A percentile compares a stretch with the other conserved stretches of the same genome.
phyloP scores from a whole-genome alignment of 23 tunicate genomes.

The Ascidia mentula region DNA sequence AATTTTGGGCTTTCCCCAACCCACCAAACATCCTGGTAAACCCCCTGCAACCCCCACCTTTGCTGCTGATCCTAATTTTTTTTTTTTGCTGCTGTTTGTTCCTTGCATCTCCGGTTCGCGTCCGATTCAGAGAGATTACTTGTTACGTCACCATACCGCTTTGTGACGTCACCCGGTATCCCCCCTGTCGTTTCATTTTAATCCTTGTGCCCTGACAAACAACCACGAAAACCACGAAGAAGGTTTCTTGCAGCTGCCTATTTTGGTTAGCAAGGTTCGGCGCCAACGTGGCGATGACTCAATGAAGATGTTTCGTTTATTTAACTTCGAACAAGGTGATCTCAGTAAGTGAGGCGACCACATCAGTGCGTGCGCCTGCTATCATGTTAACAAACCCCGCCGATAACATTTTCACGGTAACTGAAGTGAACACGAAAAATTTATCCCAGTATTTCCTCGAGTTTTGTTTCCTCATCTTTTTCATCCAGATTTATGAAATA shows the following conservation, averaged over 20 bases:
- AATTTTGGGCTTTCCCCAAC: neutral
- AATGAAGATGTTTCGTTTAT: neutral
- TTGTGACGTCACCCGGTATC: constrained; percentile 1
- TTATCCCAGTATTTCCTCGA: too few relatives aligned
- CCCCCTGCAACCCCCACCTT: neutral
- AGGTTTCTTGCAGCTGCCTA: too few relatives aligned
- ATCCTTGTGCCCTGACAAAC: too few relatives aligned
- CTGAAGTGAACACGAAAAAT: too few relatives aligned
- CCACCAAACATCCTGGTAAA: neutral
- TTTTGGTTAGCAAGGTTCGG: too few relatives aligned
- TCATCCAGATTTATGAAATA: too few relatives aligned
- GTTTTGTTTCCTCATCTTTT: too few relatives aligned
- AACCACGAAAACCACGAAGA: too few relatives aligned
- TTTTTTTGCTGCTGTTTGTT: neutral
- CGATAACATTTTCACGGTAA: too few relatives aligned
- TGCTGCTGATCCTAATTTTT: neutral
- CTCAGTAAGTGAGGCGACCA: neutral
- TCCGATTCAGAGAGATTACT: neutral
- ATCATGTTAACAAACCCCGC: too few relatives aligned
- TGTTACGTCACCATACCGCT: neutral
- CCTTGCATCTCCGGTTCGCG: neutral
- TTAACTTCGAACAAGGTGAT: neutral
- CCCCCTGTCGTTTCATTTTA: neutral
- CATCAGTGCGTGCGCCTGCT: constrained; percentile 2
- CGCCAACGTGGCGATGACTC: too few relatives aligned